phyloP scores from a whole-genome alignment of 2,888 invertebrate genomes.

The Callyntrura sp. region DNA sequence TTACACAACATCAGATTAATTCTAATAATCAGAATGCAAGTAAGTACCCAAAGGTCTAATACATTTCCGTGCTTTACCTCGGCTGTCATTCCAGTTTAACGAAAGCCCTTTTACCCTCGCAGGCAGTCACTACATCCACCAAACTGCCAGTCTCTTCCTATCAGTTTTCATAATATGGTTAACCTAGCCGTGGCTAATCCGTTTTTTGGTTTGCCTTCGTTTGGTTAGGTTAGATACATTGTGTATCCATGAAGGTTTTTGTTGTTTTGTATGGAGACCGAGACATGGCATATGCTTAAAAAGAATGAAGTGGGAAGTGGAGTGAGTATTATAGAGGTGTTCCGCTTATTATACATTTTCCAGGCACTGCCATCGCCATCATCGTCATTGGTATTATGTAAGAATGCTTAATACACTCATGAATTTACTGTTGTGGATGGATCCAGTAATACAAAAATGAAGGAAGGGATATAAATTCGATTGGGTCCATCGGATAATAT shows the following conservation, averaged over 20 bases:
- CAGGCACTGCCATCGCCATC: constrained; percentile 18
- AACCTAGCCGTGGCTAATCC: constrained; percentile 83
- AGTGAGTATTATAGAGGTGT: constrained; percentile 49
- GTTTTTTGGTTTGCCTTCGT: constrained; percentile 75
- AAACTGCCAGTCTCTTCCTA: constrained; percentile 62
- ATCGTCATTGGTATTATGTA: constrained; percentile 10
- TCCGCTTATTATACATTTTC: constrained; percentile 73
- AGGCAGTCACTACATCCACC: not conserved
- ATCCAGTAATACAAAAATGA: constrained; percentile 10
- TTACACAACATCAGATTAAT: constrained; percentile 34
- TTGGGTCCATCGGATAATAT: constrained; percentile 36
- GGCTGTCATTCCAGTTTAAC: constrained; percentile 71
- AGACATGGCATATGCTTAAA: not conserved
- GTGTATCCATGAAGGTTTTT: not conserved
- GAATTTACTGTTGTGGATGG: constrained; percentile 30
- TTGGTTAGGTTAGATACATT: constrained; percentile 41
- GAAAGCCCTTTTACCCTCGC: constrained; percentile 49
- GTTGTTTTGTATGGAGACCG: too few relatives aligned
- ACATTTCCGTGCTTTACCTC: constrained; percentile 68
- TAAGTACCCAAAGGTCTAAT: constrained; percentile 39
- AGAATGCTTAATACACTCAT: constrained; percentile 39
- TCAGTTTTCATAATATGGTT: constrained; percentile 77
- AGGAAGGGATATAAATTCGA: constrained; percentile 18
- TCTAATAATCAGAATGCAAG: constrained; percentile 4
- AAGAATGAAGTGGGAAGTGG: constrained; percentile 28